Conservation (phyloP, 2,888 invertebrate species). For the Spodoptera littoralis region DNA sequence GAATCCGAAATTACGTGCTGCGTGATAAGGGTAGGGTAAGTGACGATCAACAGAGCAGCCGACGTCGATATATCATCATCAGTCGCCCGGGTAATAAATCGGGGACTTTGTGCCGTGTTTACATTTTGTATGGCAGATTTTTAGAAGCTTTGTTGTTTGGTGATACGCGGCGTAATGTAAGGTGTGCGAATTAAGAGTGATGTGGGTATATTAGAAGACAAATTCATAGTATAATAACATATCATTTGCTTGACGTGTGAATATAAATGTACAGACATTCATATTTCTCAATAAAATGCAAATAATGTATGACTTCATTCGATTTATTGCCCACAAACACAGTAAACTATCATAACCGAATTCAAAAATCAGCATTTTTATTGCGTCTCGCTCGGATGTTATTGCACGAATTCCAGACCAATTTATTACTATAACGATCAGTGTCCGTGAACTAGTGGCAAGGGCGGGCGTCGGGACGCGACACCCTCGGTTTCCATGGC, state of each 20-base stretch:
- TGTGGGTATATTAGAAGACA: conserved; percentile 16
- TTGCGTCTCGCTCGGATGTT: conserved; percentile 78
- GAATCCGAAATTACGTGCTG: conserved; percentile 85
- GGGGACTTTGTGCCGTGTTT: conserved; percentile 78
- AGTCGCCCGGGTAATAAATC: conserved; percentile 84
- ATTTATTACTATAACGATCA: conserved; percentile 87
- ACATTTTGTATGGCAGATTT: conserved; percentile 73
- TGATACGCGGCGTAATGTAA: conserved; percentile 40
- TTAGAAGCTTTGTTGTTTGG: conserved; percentile 56
- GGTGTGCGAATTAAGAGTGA: conserved; percentile 30
- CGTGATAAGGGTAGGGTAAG: conserved; percentile 87
- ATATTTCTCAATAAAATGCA: conserved; percentile 17
- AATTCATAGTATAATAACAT: conserved; percentile 1
- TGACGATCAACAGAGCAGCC: conserved; percentile 86
- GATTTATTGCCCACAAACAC: conserved; percentile 41
- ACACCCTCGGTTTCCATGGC: conserved; percentile 72
- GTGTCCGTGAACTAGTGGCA: conserved; percentile 84
- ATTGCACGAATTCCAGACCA: conserved; percentile 83
- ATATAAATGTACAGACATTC: neutral
- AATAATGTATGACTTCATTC: conserved; percentile 20
- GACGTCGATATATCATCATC: conserved; percentile 88
- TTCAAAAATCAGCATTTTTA: conserved; percentile 73
- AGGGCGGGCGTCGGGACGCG: conserved; percentile 74
- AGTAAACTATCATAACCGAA: conserved; percentile 62
- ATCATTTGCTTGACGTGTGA: too few species aligned